Conservation (phyloP, 2,888 invertebrate genomes). For the Xestia rhomboidea region DNA sequence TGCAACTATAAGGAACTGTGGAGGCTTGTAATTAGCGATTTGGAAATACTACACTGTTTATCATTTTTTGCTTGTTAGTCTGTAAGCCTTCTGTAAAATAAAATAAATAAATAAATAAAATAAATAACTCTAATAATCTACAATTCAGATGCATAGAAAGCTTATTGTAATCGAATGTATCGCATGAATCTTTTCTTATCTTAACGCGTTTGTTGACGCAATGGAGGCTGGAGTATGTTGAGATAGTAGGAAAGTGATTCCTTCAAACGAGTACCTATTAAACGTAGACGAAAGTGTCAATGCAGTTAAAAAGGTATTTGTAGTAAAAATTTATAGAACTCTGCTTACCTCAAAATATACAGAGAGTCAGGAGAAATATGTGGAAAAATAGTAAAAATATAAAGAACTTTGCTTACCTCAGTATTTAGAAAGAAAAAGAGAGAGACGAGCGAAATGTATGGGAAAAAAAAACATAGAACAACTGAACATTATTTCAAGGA, state of each 20-base stretch:
- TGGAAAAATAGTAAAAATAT: not conserved
- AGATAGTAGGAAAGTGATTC: conserved; percentile 49
- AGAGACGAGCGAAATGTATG: not conserved
- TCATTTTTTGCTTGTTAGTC: too few species aligned
- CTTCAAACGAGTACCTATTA: conserved; percentile 14
- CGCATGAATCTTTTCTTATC: conserved; percentile 66
- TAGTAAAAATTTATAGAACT: not conserved
- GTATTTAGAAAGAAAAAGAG: too few species aligned
- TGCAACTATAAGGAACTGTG: conserved; percentile 8
- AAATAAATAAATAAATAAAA: too few species aligned
- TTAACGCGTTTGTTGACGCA: conserved; percentile 59
- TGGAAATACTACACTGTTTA: too few species aligned
- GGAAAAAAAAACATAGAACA: not conserved
- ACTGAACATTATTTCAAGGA: not conserved
- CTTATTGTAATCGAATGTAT: conserved; percentile 71
- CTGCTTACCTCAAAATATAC: not conserved
- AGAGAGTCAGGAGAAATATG: not conserved
- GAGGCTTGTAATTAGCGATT: too few species aligned
- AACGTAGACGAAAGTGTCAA: conserved; percentile 1
- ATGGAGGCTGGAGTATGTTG: conserved; percentile 43
- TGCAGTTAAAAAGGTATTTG: conserved; percentile 5
- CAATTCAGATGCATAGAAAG: conserved; percentile 63
- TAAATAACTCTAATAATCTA: conserved; percentile 57
- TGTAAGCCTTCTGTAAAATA: too few species aligned
- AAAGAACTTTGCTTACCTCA: not conserved